Percentiles rank a stretch among this genome's conserved stretches.
phyloP scores from a whole-genome alignment of 2,888 invertebrate species.

The Cryptophagus acutangulus region DNA sequence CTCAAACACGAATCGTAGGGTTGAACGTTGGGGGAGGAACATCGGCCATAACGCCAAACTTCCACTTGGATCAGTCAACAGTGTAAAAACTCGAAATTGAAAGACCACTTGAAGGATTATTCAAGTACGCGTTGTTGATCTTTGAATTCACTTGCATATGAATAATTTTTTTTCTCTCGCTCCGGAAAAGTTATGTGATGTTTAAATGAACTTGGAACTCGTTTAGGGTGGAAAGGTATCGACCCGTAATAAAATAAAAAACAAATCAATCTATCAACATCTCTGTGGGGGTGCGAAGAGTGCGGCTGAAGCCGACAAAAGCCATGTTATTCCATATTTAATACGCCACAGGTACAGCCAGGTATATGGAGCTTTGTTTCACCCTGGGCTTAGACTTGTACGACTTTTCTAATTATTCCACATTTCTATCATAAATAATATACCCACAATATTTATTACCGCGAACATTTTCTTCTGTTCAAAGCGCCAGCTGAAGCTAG shows the following conservation, averaged over 20 bases:
- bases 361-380: slow-evolving; percentile 21
- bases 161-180: too few species aligned
- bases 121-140: slow-evolving; percentile 1
- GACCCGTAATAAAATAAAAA: slow-evolving; percentile 38
- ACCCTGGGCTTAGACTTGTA: too few species aligned
- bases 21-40: not conserved
- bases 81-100: slow-evolving; percentile 20
- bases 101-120: slow-evolving; percentile 8
- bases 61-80: slow-evolving; percentile 21
- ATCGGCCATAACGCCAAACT: slow-evolving; percentile 7
- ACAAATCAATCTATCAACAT: slow-evolving; percentile 49
- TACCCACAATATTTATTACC: too few species aligned
- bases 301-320: slow-evolving; percentile 45
- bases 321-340: slow-evolving; percentile 46
- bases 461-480: too few species aligned
- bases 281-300: slow-evolving; percentile 41
- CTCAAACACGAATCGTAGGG: slow-evolving; percentile 25
- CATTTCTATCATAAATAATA: too few species aligned
- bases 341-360: slow-evolving; percentile 32
- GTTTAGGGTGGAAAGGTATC: slow-evolving; percentile 6
- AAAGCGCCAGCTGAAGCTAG: too few species aligned
- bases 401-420: too few species aligned
- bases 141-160: too few species aligned
- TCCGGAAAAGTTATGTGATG: too few species aligned
- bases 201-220: slow-evolving; percentile 4